Evolutionary conservation across 2,113 vertebrate species (phyloP), one percentile per base, ranked within the genome.

Genomic region (Cavia aperea): DNA sequence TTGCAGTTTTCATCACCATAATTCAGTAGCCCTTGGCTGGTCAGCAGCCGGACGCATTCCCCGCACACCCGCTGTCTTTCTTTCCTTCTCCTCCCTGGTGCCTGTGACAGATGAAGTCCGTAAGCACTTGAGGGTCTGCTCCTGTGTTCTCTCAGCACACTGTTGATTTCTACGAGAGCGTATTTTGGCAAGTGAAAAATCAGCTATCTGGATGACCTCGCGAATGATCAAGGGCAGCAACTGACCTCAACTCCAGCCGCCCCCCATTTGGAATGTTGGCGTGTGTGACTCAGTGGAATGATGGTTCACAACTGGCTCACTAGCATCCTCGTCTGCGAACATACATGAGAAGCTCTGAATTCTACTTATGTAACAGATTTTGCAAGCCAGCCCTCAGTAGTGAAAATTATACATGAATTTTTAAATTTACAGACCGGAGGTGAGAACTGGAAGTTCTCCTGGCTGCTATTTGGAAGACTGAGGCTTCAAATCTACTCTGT

Each of bases 121-220:
- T 86, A 79, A 96, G 78, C 63, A 33, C 86, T 94, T 75, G 51
- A 86, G 5, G 70, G 29, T 90, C 86, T 77, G 79, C 81, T 33
- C 62, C 82, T 93, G 91, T 86, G 73, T 90, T 94, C 90, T 95
- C 92, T 90, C 86, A 83, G 60, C 83, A 90, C 86, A 54, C 43
- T 56, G 6, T 92, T 90, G 93, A 89, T 94, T 95, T 95, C 88
- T 66, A 89, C 29, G 63, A 88, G 63, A 88, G 92, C 78, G 84
- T 79, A 79, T 86, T 93, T 94, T 95, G 92, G 93, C 94, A 95
- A 79, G 62, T 94, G 95, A 96, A 88, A 79, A 88, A 86, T 92
- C 86, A 86, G 81, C 72, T 79, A 14, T 94, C 51, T 79, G 46
- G 88, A 68, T 29, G 18, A 81, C 15, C 43, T 95, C 82, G 90